Conservation (phyloP, 2,113 vertebrate genomes). For the Neotoma lepida region DNA sequence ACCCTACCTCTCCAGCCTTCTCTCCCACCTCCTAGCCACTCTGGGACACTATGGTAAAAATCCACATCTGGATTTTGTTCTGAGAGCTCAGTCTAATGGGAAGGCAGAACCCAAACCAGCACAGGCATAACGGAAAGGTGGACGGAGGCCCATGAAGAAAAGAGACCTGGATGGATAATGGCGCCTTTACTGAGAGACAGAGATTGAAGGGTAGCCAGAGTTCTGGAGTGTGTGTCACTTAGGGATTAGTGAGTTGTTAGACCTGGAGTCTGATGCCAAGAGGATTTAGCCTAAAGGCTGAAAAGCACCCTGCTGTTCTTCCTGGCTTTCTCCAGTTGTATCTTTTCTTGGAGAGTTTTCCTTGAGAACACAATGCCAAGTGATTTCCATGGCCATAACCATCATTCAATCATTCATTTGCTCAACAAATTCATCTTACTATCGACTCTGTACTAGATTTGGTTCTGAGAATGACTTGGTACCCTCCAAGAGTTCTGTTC, state of each 20-base stretch:
- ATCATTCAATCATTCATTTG: slow-evolving; percentile 27
- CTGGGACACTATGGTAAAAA: background rate
- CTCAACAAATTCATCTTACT: slow-evolving; percentile 7
- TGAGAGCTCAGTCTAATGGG: background rate
- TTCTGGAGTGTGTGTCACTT: background rate
- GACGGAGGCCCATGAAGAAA: background rate
- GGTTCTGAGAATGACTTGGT: background rate
- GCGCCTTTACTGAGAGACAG: background rate
- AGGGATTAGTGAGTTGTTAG: background rate
- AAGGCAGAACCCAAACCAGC: background rate
- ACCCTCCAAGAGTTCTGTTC: background rate
- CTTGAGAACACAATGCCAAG: background rate
- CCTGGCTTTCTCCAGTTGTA: background rate
- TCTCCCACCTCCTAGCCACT: background rate
- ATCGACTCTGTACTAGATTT: background rate
- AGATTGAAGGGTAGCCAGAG: background rate
- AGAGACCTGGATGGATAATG: background rate
- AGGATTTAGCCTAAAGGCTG: background rate
- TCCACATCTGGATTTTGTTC: background rate
- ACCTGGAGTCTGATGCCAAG: background rate
- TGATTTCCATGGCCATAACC: background rate
- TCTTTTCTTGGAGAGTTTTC: slow-evolving; percentile 41
- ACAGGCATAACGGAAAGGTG: background rate
- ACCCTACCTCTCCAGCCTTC: background rate
- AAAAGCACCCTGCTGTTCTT: background rate